Conservation (phyloP, 2,888 invertebrate genomes). For the Platypus cylindrus region DNA sequence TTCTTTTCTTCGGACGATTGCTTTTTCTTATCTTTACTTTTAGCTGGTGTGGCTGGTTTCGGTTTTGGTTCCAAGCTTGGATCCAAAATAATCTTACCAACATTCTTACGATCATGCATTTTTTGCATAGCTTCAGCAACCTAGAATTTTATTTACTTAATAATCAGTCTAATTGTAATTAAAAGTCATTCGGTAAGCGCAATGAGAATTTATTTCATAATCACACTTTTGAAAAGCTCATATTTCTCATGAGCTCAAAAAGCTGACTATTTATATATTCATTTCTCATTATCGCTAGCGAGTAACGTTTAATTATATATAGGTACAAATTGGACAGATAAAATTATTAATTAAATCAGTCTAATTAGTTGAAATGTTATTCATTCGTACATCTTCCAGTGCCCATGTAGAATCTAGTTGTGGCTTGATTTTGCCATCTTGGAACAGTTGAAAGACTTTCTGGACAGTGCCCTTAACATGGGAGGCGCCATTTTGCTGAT, state of each 20-base stretch:
- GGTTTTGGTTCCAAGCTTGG: conserved; percentile 68
- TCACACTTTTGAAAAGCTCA: no score
- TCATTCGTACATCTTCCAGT: conserved; percentile 61
- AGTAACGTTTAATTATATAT: no score
- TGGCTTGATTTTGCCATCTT: conserved; percentile 67
- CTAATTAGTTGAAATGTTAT: neutral
- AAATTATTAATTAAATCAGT: conserved; percentile 3
- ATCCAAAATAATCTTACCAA: conserved; percentile 77
- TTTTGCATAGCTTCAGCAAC: conserved; percentile 84
- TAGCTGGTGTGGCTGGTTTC: conserved; percentile 66
- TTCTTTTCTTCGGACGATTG: conserved; percentile 47
- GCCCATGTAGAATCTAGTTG: conserved; percentile 78
- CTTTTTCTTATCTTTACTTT: conserved; percentile 62
- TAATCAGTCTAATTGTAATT: no score
- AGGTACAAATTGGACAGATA: no score
- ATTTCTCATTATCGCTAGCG: no score
- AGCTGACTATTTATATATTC: no score
- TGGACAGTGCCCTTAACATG: conserved; percentile 59
- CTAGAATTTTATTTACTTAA: no score
- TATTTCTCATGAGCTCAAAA: no score
- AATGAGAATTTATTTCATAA: no score
- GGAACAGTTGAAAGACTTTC: conserved; percentile 62
- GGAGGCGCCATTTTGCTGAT: conserved; percentile 60
- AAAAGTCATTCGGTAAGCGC: no score
- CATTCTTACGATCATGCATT: conserved; percentile 84